Percentiles rank a stretch among this genome's conserved stretches.
These are phyloP conservation scores for Hemicentrotus pulcherrimus DNA, from an alignment of 35 echinoderm and acorn worm genomes.

Conservation along the genomic window DNA sequence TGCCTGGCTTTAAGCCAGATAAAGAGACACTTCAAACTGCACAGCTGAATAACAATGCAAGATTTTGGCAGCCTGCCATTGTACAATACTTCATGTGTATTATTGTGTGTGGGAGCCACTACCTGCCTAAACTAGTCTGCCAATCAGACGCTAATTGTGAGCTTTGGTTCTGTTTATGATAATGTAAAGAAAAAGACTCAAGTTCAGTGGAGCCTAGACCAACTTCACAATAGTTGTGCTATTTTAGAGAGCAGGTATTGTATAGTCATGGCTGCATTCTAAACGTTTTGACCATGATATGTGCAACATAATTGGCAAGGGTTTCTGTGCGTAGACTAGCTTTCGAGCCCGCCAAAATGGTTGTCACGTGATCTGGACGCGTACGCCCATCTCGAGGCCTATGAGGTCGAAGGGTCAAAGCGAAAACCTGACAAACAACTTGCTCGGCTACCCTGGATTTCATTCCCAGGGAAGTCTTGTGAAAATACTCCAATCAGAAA, in stretches of 20 bases:
- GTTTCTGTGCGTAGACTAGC: background rate
- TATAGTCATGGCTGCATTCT: no score
- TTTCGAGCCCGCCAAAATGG: background rate
- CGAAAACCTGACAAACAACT: slow-evolving; percentile 44
- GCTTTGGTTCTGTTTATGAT: background rate
- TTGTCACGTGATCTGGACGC: slow-evolving; percentile 12
- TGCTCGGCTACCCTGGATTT: background rate
- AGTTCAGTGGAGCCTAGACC: no score
- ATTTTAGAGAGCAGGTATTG: background rate
- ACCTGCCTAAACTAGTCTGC: background rate
- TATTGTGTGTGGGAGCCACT: slow-evolving; percentile 17
- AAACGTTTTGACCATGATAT: background rate
- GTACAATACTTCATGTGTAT: slow-evolving; percentile 12
- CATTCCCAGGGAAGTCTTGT: background rate
- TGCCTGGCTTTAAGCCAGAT: background rate
- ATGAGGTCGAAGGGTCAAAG: slow-evolving; percentile 22
- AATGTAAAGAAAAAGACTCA: no score
- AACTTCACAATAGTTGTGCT: background rate
- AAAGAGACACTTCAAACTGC: slow-evolving; percentile 14
- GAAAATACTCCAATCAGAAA: background rate
- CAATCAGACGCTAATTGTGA: background rate
- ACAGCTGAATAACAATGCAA: slow-evolving; percentile 27
- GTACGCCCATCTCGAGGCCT: slow-evolving; percentile 40
- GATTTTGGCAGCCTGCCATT: slow-evolving; percentile 29
- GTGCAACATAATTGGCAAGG: background rate